Base-by-base conservation (phyloP, 1,140 invertebrate species). In the Drosophila gunungcola region DNA sequence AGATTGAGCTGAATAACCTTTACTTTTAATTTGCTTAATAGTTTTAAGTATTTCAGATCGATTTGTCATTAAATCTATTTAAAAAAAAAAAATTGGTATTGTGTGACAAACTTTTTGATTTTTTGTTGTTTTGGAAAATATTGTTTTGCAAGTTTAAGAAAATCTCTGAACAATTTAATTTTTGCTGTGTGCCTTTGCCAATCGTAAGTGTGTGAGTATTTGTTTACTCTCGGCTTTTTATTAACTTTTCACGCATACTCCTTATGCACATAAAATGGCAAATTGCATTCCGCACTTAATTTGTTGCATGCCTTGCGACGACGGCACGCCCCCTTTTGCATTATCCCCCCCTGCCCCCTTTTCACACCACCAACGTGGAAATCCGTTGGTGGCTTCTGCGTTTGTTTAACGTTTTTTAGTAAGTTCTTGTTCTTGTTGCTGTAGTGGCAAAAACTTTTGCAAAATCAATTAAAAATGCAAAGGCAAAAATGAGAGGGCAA, bases 231-330 rank as follows among this genome's bases (percentile, higher is more conserved):
- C 58, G 38, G 34, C 12, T 52, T 78, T 64, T 78, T 85, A 78
- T 81, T 69, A 64, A 69, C 80, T 77, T 39, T 29, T 57, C 48
- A 46, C 63, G 52, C 54, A 64, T 27, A 63, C 48, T 21, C 54
- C 21, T 27, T 13, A 32, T 29, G 13, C 25, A 64, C 48, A 52
- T 2, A 16, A 7, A 42, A 54, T 62, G 49, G 49, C 38, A 57
- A 78, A 78, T 74, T 86, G 75, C 82, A 86, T 88, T 86, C 78
- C 78, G 38, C 58, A 67, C 79, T 86, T 79, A 86, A 86, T 88
- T 88, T 88, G 79, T 76, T 79, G 74, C 70, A 76, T 88, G 76
- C 83, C 80, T 74, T 82, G 74, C 41, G 65, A 83, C 42, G 53
- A 34, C 49, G 53, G 53, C 56, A 36, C 52, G 53, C 68, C 41